phyloP scores from a whole-genome alignment of 2,113 vertebrate genomes.

The Oreochromis spilurus region DNA sequence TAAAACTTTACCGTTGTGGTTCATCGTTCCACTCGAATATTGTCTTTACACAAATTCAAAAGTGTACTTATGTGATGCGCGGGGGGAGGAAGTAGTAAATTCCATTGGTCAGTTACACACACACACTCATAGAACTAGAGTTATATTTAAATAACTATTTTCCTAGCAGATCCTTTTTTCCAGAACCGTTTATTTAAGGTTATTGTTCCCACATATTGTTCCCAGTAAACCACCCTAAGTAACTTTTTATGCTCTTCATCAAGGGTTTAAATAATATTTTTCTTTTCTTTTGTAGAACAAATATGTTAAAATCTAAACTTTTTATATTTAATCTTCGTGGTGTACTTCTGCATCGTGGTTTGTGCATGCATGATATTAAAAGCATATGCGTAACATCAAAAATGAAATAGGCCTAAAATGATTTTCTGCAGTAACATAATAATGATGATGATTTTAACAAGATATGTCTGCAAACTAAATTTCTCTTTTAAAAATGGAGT shows the following conservation, averaged over 20 bases:
- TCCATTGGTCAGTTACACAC: not conserved
- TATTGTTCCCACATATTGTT: not conserved
- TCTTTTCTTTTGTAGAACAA: not conserved
- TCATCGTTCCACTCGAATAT: not conserved
- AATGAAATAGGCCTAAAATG: not conserved
- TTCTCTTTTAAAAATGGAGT: not conserved
- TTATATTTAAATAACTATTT: not conserved
- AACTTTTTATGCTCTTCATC: not conserved
- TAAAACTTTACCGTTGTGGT: not conserved
- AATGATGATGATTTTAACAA: not conserved
- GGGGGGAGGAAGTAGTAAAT: not conserved
- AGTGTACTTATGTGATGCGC: not conserved
- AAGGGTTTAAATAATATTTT: not conserved
- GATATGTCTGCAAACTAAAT: not conserved
- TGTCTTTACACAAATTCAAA: not conserved
- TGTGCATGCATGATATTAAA: not conserved
- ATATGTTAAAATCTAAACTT: not conserved
- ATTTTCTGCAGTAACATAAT: not conserved
- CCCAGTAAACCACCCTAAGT: not conserved
- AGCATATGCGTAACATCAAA: not conserved
- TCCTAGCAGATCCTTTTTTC: not conserved
- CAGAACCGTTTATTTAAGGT: not conserved
- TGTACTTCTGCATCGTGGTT: not conserved
- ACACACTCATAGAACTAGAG: not conserved
- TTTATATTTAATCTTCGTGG: not conserved